Evolutionary conservation across 1,140 invertebrate genomes (phyloP), one percentile per base, ranked within the genome.

Genomic region (Saccostrea echinata): DNA sequence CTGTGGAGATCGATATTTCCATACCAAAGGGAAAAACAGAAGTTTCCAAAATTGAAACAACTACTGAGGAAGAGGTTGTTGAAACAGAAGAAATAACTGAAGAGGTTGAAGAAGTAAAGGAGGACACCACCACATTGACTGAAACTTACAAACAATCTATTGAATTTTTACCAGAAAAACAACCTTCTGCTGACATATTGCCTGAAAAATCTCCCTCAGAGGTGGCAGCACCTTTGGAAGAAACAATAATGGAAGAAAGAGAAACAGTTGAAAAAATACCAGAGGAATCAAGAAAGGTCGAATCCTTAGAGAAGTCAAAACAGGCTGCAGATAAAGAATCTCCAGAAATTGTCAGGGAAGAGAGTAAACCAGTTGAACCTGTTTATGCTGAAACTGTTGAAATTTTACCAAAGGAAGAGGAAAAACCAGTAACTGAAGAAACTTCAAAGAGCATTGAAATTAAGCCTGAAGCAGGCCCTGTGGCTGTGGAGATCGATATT

Each of bases 381-480:
- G 13, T 21, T 21, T 64, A 21, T 64, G 57, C 57, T 21, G 55
- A 91, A 55, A 89, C 87, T 61, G 57, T 90, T 33, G 33, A 84
- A 52, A 71, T 71, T 76, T 18, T 52, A 52, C 55, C 82, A 68
- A 4, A 84, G 9, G 64, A 87, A 87, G 30, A 84, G 71, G 55
- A 35, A 51, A 55, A 64, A 64, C 43, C 71, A 24, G 6, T 43
- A 43, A 43, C 35, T n/a, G 83, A 89, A 83, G 9, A 0, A 30
- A 80, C 13, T 30, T 9, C 71, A 80, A 80, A 80, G 24, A 43
- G 43, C 9, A 96, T 96, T 3, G 97, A 97, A 0, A 97, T 98
- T 1, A 96, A 96, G n/a, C 95, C 97, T 57, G 98, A 97, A 97
- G 97, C 97, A 30, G 96, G 96, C 68, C 95, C 88, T 24, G 84